A percentile compares a stretch with the other conserved stretches of the same genome.
These are phyloP conservation scores for Hyposmocoma kahamanoa DNA, from an alignment of 1,140 invertebrate species.

Conservation along the genomic window DNA sequence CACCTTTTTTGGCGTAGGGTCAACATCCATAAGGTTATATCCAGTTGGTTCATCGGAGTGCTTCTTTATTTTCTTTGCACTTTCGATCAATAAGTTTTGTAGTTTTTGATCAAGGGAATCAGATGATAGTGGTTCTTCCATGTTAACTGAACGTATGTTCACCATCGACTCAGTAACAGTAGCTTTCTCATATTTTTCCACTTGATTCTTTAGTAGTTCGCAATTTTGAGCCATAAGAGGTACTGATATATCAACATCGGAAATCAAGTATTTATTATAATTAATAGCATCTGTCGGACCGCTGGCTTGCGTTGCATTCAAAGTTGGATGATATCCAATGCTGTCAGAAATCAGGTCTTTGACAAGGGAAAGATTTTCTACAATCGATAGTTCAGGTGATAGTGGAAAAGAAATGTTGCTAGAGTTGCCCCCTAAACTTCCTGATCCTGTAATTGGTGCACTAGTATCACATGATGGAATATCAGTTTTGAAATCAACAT, in stretches of 20 bases:
- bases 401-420: conserved; percentile 48
- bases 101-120: conserved; percentile 43
- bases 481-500: conserved; percentile 1
- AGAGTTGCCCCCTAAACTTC: conserved; percentile 21
- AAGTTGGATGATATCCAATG: conserved; percentile 18
- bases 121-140: conserved; percentile 30
- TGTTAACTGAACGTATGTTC: conserved; percentile 32
- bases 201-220: conserved; percentile 18
- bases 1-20: conserved; percentile 10
- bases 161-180: conserved; percentile 36
- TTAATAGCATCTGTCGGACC: conserved; percentile 3
- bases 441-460: neutral
- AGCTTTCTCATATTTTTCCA: conserved; percentile 14
- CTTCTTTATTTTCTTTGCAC: conserved; percentile 37
- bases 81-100: conserved; percentile 44
- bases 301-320: conserved; percentile 22
- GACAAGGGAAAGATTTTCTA: conserved; percentile 53
- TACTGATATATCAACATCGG: conserved; percentile 30
- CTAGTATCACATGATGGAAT: neutral
- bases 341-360: conserved; percentile 27
- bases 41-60: conserved; percentile 1
- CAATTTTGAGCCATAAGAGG: conserved; percentile 46
- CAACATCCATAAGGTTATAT: conserved; percentile 19
- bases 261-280: conserved; percentile 34
- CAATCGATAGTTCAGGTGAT: conserved; percentile 57